phyloP scores from a whole-genome alignment of 2,113 vertebrate species.

The Bambusicola thoracicus region DNA sequence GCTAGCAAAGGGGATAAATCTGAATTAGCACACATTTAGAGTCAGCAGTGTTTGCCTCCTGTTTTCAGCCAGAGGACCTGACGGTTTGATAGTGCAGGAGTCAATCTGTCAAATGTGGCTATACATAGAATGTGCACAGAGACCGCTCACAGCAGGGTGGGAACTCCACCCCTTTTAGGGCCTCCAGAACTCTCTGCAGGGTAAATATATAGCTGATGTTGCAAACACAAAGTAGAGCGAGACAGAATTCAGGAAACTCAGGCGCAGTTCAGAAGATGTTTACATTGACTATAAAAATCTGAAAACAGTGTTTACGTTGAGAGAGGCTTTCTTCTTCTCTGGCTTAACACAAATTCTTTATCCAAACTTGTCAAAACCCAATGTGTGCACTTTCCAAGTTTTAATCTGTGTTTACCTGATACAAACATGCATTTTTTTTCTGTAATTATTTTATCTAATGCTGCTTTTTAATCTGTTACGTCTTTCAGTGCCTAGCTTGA shows the following conservation, averaged over 20 bases:
- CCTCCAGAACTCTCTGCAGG: conserved; percentile 34
- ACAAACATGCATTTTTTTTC: not conserved
- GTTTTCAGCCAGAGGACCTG: not conserved
- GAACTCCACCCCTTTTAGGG: conserved; percentile 9
- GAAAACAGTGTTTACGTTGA: conserved; percentile 14
- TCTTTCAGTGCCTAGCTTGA: not conserved
- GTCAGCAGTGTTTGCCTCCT: not conserved
- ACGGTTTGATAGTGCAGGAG: rapidly evolving
- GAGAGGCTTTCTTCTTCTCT: conserved; percentile 8
- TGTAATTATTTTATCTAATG: not conserved
- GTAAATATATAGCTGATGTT: conserved; percentile 46
- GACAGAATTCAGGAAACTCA: conserved; percentile 45
- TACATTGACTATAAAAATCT: conserved; percentile 38
- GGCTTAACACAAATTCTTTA: not conserved
- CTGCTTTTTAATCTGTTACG: not conserved
- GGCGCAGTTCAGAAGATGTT: conserved; percentile 28
- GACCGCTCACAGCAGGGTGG: not conserved
- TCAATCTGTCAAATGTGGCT: not conserved
- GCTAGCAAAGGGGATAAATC: not conserved
- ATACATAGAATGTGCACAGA: not conserved
- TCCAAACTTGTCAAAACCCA: not conserved
- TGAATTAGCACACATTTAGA: not conserved
- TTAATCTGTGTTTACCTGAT: not conserved
- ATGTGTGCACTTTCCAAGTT: not conserved
- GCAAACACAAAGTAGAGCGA: not conserved